phyloP scores from a whole-genome alignment of 2,113 vertebrate genomes.

The Taxidea taxus region DNA sequence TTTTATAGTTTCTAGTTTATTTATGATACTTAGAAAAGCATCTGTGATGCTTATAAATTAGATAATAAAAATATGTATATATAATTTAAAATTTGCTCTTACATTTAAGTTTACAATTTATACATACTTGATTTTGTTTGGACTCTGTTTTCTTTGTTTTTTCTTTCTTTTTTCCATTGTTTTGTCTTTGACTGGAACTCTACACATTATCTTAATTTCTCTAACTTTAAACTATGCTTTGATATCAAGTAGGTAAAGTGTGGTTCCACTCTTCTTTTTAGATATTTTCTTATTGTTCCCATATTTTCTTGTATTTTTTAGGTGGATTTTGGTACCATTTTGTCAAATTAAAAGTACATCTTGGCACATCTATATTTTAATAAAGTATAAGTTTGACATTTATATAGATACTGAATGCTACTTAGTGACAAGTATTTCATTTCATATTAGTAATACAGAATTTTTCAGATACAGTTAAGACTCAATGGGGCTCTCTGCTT shows the following conservation, averaged over 20 bases:
- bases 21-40: neutral
- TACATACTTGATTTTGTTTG: neutral
- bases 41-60: neutral
- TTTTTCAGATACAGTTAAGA: neutral
- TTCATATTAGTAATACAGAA: neutral
- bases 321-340: neutral
- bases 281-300: neutral
- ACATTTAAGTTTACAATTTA: neutral
- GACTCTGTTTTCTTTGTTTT: neutral
- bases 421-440: neutral
- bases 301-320: neutral
- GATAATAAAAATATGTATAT: neutral
- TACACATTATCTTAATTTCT: neutral
- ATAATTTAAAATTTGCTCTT: neutral
- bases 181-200: neutral
- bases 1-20: neutral
- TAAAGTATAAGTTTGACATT: conserved; percentile 22
- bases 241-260: neutral
- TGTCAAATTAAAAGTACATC: neutral
- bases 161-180: neutral
- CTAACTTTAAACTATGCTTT: neutral
- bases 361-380: neutral
- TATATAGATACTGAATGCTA: neutral
- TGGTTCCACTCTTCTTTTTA: neutral
- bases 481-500: neutral